phyloP scores from a whole-genome alignment of 1,140 invertebrate species.

The Zophobas morio region DNA sequence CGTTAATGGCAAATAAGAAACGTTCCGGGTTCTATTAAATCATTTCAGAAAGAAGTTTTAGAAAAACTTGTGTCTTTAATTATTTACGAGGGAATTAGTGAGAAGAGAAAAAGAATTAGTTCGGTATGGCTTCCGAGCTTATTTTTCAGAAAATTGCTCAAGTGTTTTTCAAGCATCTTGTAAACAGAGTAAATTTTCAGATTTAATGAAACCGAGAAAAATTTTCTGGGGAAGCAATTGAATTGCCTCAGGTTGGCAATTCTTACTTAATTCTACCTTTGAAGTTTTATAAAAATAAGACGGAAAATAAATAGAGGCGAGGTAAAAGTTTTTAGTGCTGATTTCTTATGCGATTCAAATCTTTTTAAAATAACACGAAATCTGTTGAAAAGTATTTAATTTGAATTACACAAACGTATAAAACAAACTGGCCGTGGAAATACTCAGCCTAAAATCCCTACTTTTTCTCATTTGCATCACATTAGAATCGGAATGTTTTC shows the following conservation, averaged over 20 bases:
- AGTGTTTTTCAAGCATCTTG: neutral
- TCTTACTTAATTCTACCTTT: constrained; percentile 42
- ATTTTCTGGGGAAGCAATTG: neutral
- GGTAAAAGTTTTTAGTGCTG: constrained; percentile 34
- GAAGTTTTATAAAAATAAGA: constrained; percentile 40
- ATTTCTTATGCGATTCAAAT: constrained; percentile 47
- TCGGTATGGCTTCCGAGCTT: neutral
- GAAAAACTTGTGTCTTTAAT: constrained; percentile 7
- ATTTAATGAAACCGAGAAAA: neutral
- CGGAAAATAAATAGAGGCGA: constrained; percentile 38
- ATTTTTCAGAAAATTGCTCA: neutral
- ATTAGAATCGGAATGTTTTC: constrained; percentile 54
- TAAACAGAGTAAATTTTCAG: neutral
- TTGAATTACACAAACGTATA: constrained; percentile 48
- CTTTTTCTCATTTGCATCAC: constrained; percentile 50
- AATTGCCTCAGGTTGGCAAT: constrained; percentile 10
- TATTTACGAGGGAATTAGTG: constrained; percentile 6
- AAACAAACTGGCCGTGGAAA: constrained; percentile 45
- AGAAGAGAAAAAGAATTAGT: constrained; percentile 11
- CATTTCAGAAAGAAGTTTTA: constrained; percentile 19
- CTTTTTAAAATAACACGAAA: constrained; percentile 47
- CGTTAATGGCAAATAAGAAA: constrained; percentile 40
- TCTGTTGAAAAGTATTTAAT: constrained; percentile 48
- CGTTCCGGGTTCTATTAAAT: constrained; percentile 40
- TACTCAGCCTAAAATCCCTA: constrained; percentile 44